Conservation (phyloP, 2,888 invertebrate species). For the Perdita meconis region DNA sequence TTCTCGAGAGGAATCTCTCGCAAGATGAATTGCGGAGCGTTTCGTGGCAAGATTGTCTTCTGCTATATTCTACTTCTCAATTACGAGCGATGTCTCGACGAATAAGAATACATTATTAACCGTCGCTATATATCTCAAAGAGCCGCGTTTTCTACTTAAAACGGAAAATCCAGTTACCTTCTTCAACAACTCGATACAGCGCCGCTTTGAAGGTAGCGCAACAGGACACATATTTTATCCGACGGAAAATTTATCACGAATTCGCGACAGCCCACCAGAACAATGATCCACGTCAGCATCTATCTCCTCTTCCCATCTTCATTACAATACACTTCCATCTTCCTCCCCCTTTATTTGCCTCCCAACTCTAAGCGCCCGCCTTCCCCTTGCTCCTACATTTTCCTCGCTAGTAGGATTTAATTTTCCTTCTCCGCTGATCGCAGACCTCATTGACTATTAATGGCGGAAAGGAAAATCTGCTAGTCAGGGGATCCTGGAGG, state of each 20-base stretch:
- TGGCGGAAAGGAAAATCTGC: constrained; percentile 37
- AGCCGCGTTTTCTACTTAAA: not conserved
- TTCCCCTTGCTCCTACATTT: not conserved
- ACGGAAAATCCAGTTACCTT: not conserved
- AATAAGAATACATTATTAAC: not conserved
- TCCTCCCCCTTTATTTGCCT: not conserved
- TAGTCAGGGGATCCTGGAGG: constrained; percentile 18
- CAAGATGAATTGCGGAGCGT: constrained; percentile 10
- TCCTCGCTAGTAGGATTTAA: constrained; percentile 47
- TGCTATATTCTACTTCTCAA: not conserved
- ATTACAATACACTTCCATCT: not conserved
- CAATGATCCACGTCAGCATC: too few species aligned
- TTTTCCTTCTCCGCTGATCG: constrained; percentile 44
- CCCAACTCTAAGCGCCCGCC: not conserved
- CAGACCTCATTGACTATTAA: constrained; percentile 62
- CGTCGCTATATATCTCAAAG: not conserved
- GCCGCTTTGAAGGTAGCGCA: not conserved
- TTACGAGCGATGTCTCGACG: not conserved
- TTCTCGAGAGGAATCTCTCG: not conserved
- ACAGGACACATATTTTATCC: not conserved
- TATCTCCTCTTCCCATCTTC: not conserved
- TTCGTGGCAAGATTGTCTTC: not conserved
- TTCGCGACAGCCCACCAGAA: too few species aligned
- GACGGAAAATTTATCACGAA: not conserved
- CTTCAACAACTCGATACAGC: not conserved